A percentile compares a stretch with the other conserved stretches of the same genome.
phyloP scores from a whole-genome alignment of 2,797 vertebrate genomes.

The Heliangelus exortis region DNA sequence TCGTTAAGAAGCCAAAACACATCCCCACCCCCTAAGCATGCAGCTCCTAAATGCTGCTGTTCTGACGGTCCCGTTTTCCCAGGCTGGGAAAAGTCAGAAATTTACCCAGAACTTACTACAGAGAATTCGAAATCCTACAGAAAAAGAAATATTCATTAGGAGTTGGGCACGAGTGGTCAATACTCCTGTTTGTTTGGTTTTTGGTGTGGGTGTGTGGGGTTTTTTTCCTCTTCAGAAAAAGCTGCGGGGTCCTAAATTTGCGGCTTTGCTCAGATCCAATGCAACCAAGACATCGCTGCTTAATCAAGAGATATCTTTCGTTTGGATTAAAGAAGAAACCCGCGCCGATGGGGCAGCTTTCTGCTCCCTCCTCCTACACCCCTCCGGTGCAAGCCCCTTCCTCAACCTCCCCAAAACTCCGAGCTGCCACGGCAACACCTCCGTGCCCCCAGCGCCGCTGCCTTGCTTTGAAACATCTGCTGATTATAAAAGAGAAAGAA shows the following conservation, averaged over 20 bases:
- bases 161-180: background rate
- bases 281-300: background rate
- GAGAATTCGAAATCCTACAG: fast-evolving
- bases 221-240: background rate
- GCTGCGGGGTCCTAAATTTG: background rate
- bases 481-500: fast-evolving
- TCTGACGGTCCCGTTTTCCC: background rate
- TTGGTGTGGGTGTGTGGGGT: no score
- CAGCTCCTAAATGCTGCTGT: fast-evolving
- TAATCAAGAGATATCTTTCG: background rate
- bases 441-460: background rate
- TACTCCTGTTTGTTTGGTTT: no score
- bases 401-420: background rate
- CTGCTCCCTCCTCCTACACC: background rate
- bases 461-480: background rate
- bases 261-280: background rate
- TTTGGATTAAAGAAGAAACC: background rate
- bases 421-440: background rate
- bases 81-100: fast-evolving
- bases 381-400: background rate
- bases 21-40: background rate
- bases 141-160: fast-evolving
- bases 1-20: background rate
- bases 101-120: fast-evolving
- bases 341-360: no score